Evolutionary conservation across 2,888 invertebrate species (phyloP).

Genomic region (Torymus aiolomorphi): DNA sequence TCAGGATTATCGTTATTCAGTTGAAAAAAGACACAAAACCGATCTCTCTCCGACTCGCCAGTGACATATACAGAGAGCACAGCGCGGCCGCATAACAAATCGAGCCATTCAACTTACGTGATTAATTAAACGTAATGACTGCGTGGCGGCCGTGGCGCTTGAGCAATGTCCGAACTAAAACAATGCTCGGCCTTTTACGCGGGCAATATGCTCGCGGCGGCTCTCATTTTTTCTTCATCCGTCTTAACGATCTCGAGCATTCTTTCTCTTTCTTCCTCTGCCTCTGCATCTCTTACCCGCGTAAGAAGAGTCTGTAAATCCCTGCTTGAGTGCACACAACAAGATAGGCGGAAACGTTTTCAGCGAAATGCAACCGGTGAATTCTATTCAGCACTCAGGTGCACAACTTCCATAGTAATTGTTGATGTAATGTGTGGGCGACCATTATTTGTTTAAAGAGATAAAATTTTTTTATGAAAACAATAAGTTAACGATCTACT

Average conservation of each 20-base stretch:
- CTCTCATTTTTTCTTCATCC: slow-evolving; percentile 25
- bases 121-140: slow-evolving; percentile 74
- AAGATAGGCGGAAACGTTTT: too few species aligned
- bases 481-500: too few species aligned
- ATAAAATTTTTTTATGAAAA: too few species aligned
- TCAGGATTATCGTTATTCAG: slow-evolving; percentile 10
- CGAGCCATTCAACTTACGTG: slow-evolving; percentile 67
- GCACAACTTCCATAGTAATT: too few species aligned
- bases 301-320: too few species aligned
- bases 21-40: neutral
- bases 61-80: neutral
- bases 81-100: slow-evolving; percentile 64
- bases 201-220: slow-evolving; percentile 28
- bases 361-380: too few species aligned
- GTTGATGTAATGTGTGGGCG: too few species aligned
- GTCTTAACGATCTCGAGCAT: slow-evolving; percentile 26
- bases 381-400: too few species aligned
- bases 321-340: too few species aligned
- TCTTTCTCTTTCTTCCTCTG: neutral
- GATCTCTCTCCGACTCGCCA: neutral
- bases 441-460: too few species aligned
- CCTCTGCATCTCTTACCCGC: neutral
- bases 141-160: slow-evolving; percentile 50
- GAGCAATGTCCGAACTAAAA: slow-evolving; percentile 69
- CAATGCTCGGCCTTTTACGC: slow-evolving; percentile 63